Conservation (phyloP, 2,797 vertebrate genomes). For the Chiroxiphia lanceolata region DNA sequence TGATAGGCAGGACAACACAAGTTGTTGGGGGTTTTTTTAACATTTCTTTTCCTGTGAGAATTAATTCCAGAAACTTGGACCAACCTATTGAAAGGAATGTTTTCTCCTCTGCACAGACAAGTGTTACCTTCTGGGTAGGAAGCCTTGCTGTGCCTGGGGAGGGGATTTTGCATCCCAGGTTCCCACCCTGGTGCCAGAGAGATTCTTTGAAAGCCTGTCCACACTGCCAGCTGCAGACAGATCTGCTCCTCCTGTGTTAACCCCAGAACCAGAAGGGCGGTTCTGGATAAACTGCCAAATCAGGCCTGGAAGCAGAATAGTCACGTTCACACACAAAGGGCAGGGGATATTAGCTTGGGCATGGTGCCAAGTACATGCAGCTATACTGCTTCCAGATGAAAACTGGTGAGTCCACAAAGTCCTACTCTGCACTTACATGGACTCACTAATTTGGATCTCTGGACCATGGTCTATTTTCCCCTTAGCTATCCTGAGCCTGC, state of each 20-base stretch:
- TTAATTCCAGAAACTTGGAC: constrained; percentile 57
- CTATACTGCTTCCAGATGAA: constrained; percentile 69
- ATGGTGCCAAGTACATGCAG: constrained; percentile 39
- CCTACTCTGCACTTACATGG: constrained; percentile 23
- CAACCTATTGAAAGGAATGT: constrained; percentile 13
- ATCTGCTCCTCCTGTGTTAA: constrained; percentile 18
- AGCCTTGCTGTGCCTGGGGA: not conserved
- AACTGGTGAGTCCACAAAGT: constrained; percentile 45
- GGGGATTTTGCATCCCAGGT: constrained; percentile 24
- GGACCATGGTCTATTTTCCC: not conserved
- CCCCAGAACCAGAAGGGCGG: constrained; percentile 49
- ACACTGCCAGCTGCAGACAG: constrained; percentile 58
- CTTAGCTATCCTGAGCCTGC: not conserved
- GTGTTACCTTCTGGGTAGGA: constrained; percentile 40
- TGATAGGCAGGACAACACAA: not conserved
- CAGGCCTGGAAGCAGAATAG: constrained; percentile 56
- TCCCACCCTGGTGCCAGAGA: constrained; percentile 1
- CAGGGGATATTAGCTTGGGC: constrained; percentile 57
- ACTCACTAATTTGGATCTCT: not conserved
- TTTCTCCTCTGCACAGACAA: constrained; percentile 15
- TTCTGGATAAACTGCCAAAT: constrained; percentile 58
- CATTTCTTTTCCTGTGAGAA: constrained; percentile 43
- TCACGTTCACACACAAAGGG: constrained; percentile 65
- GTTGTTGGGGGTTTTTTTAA: not conserved
- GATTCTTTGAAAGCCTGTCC: constrained; percentile 52